These are phyloP conservation scores for Bubo bubo DNA, from an alignment of 2,113 vertebrate genomes.

Conservation along the genomic window DNA sequence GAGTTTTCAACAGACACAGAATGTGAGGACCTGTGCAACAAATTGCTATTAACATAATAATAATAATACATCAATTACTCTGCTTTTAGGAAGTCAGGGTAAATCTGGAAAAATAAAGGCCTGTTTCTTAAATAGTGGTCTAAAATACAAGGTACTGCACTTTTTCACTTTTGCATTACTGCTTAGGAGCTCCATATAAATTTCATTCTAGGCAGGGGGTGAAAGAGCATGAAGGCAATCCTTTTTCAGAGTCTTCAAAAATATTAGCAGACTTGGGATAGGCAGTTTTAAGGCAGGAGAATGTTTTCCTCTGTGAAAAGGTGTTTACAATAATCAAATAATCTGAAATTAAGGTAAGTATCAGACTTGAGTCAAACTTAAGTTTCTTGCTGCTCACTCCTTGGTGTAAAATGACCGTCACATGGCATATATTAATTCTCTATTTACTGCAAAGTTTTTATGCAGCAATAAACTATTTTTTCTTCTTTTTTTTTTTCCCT, in stretches of 20 bases:
- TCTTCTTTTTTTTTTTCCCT: accelerated
- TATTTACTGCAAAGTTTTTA: not conserved
- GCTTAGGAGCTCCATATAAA: not conserved
- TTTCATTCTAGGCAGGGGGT: not conserved
- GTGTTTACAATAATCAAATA: not conserved
- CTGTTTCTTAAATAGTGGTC: not conserved
- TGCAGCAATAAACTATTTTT: accelerated
- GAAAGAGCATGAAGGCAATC: not conserved
- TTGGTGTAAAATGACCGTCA: not conserved
- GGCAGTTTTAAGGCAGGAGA: not conserved
- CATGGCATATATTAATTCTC: accelerated
- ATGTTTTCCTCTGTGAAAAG: not conserved
- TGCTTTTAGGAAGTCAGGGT: not conserved
- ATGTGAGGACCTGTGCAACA: not conserved
- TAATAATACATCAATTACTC: not conserved
- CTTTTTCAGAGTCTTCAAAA: not conserved
- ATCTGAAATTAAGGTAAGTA: not conserved
- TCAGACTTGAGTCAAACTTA: not conserved
- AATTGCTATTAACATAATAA: not conserved
- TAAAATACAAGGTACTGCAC: not conserved
- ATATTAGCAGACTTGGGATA: not conserved
- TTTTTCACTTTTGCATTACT: not conserved
- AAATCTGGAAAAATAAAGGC: accelerated
- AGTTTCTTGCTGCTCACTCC: not conserved
- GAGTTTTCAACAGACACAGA: not conserved